Evolutionary conservation across 1,140 invertebrate genomes (phyloP).

Genomic region (Drosophila nigrodunni): DNA sequence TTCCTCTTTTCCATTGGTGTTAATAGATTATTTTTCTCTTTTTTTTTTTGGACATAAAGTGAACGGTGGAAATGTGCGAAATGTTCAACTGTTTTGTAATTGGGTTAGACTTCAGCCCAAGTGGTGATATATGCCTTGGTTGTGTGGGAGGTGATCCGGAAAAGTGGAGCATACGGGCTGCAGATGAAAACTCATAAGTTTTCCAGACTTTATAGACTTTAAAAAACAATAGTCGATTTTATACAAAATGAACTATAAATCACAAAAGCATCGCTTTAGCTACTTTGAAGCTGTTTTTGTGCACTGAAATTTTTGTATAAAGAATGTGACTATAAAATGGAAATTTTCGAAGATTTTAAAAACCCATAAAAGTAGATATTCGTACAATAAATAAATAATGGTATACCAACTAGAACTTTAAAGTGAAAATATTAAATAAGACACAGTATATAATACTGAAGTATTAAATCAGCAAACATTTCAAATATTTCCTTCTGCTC

Average conservation of each 20-base stretch:
- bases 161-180: background rate
- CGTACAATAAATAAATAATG: too few relatives aligned
- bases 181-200: constrained; percentile 7
- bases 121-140: constrained; percentile 15
- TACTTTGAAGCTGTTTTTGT: too few relatives aligned
- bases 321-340: too few relatives aligned
- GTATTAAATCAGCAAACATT: too few relatives aligned
- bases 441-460: too few relatives aligned
- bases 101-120: constrained; percentile 29
- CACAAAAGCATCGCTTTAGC: background rate
- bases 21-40: constrained; percentile 36
- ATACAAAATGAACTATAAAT: background rate
- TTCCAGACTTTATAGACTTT: background rate
- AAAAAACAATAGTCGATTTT: background rate
- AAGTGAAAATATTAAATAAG: too few relatives aligned
- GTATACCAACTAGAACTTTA: too few relatives aligned
- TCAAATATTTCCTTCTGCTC: too few relatives aligned
- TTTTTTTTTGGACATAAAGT: constrained; percentile 4
- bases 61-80: constrained; percentile 46
- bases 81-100: constrained; percentile 45
- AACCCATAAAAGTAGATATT: too few relatives aligned
- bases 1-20: constrained; percentile 23
- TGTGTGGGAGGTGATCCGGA: background rate
- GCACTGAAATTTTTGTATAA: too few relatives aligned
- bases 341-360: too few relatives aligned